phyloP scores from a whole-genome alignment of 2,113 vertebrate species.

The Carassius auratus region DNA sequence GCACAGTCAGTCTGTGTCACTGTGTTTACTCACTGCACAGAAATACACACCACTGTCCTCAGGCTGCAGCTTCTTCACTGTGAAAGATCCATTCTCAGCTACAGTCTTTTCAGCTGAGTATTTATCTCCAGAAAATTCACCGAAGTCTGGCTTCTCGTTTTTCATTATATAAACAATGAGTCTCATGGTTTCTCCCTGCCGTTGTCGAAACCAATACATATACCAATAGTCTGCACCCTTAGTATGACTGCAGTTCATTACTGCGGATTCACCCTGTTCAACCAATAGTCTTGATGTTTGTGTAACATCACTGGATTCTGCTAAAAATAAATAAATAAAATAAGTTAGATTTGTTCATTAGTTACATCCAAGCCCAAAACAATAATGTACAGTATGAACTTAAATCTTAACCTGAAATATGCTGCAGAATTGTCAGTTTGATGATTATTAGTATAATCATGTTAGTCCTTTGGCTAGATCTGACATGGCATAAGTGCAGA shows the following conservation, averaged over 20 bases:
- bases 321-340: not conserved
- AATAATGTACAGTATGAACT: not conserved
- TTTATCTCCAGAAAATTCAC: constrained; percentile 23
- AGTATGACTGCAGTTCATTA: constrained; percentile 46
- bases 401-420: constrained; percentile 35
- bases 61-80: constrained; percentile 48
- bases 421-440: not conserved
- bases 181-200: constrained; percentile 46
- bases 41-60: constrained; percentile 57
- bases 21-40: constrained; percentile 59
- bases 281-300: constrained; percentile 44
- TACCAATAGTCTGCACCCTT: not conserved
- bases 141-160: not conserved
- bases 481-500: not conserved
- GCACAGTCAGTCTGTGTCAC: constrained; percentile 29
- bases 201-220: constrained; percentile 56
- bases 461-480: not conserved
- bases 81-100: constrained; percentile 48
- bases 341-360: not conserved
- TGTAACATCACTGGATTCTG: constrained; percentile 50
- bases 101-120: constrained; percentile 31
- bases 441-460: constrained; percentile 22
- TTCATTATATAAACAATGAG: constrained; percentile 42
- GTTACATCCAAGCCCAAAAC: not conserved
- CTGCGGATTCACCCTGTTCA: constrained; percentile 28